Evolutionary conservation across 2,797 vertebrate genomes (phyloP).

Genomic region (Garrulus glandarius): DNA sequence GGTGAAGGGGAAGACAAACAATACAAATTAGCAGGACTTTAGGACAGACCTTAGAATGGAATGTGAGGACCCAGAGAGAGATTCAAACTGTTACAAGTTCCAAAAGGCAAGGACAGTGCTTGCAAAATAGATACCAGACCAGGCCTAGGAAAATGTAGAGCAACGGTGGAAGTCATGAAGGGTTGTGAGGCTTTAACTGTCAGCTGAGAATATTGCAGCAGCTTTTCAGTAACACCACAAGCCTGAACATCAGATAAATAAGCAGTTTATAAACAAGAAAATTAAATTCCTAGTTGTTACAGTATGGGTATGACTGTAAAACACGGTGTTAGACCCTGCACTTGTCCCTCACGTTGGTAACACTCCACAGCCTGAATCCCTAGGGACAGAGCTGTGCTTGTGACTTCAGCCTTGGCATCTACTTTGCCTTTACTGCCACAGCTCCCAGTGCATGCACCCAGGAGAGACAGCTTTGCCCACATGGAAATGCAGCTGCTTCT

Average conservation of each 20-base stretch:
- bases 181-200: background rate
- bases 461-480: background rate
- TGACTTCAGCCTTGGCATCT: background rate
- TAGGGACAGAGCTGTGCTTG: fast-evolving
- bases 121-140: background rate
- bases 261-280: background rate
- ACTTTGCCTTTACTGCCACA: background rate
- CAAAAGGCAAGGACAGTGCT: background rate
- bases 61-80: background rate
- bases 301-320: background rate
- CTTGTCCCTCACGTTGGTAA: background rate
- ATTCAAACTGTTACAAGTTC: background rate
- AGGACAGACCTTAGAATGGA: background rate
- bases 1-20: background rate
- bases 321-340: fast-evolving
- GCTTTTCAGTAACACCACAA: background rate
- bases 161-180: background rate
- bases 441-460: fast-evolving
- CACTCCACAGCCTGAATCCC: background rate
- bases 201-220: background rate
- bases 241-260: background rate
- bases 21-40: background rate
- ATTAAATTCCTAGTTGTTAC: background rate
- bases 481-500: background rate
- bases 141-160: background rate